These are phyloP conservation scores for Hyposoter dolosus DNA, from an alignment of 2,888 invertebrate species.

Conservation along the genomic window DNA sequence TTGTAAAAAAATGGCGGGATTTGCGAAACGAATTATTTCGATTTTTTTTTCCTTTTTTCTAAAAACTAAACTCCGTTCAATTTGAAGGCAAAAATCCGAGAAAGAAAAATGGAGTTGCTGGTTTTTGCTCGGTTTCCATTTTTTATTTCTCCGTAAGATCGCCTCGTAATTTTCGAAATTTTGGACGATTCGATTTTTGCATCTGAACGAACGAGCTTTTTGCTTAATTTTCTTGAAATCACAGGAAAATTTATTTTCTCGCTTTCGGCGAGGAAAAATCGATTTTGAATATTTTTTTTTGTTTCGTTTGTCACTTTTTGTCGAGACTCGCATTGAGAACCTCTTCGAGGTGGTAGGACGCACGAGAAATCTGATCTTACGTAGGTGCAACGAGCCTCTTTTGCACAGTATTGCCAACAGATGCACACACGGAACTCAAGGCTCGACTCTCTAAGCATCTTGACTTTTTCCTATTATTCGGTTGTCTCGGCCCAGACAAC, in stretches of 20 bases:
- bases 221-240: too few relatives aligned
- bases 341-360: conserved; percentile 69
- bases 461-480: conserved; percentile 52
- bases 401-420: conserved; percentile 43
- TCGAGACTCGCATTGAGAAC: conserved; percentile 65
- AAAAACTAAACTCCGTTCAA: neutral
- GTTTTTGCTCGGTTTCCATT: neutral
- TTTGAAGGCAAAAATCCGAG: neutral
- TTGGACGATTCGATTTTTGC: too few relatives aligned
- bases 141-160: neutral
- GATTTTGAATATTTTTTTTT: neutral
- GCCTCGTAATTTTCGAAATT: neutral
- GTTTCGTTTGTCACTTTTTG: neutral
- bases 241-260: too few relatives aligned
- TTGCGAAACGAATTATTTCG: neutral
- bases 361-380: conserved; percentile 75
- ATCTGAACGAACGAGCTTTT: too few relatives aligned
- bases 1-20: neutral
- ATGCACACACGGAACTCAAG: conserved; percentile 50
- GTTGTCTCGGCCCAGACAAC: conserved; percentile 20
- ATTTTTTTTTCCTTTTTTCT: too few relatives aligned
- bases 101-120: neutral
- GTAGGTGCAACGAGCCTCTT: conserved; percentile 59
- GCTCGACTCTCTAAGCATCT: conserved; percentile 30
- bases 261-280: neutral